Base-by-base conservation (phyloP, 2,888 invertebrate species). In the Teleogryllus oceanicus region DNA sequence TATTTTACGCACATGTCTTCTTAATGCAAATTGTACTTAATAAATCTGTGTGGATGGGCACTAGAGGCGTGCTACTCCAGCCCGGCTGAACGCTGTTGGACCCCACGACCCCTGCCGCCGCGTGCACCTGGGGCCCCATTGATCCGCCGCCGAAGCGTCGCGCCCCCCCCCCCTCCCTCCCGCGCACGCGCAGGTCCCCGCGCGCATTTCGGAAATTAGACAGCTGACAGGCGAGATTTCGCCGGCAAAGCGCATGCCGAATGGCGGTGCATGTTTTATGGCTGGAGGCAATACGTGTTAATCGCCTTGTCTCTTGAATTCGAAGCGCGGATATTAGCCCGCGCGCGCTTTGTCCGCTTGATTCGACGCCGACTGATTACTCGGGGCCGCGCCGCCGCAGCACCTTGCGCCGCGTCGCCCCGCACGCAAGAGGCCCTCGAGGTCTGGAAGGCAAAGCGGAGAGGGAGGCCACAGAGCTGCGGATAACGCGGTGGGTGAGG, bases 181-280 rank as follows among this genome's bases (percentile, higher is more conserved):
- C n/a, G 11, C 62, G 16, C 18, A 62, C 18, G 24, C 24, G 2
- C 62, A 2, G 13, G 3, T 8, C 16, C n/a, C 62, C 62, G 16
- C 62, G 62, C 62, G 13, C 62, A 62, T 62, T 62, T 62, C 62
- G 62, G 62, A 62, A 62, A 62, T 62, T 62, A 62, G 62, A 62
- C 62, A n/a, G 13, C 13, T 62, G 62, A 62, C 62, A 62, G 62
- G 62, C 62, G 62, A 62, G 62, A 62, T 62, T 62, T n/a, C 16
- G 62, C 13, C n/a, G 16, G 62, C 62, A 62, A 62, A 62, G 62
- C 62, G 62, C 62, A 62, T 62, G 62, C n/a, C 62, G 62, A 62
- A 62, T 62, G n/a, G 62, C 62, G 16, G 62, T 62, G 62, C 62
- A 62, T 62, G 62, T 62, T 62, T 62, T 62, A 62, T 62, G 62